phyloP scores from a whole-genome alignment of 2,797 vertebrate species.

The Galago senegalensis region DNA sequence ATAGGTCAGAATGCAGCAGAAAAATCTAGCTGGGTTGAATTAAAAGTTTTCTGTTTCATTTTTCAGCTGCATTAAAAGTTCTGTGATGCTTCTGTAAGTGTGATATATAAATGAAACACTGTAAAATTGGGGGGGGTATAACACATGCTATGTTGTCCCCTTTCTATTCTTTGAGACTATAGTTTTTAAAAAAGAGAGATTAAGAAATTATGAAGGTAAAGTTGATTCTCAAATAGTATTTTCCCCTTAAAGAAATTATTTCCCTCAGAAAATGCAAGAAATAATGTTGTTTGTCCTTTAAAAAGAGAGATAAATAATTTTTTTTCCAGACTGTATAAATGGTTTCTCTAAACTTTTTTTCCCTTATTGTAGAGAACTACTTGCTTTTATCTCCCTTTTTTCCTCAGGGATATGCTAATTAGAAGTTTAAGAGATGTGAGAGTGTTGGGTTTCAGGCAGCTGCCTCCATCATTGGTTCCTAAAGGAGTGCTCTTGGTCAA shows the following conservation, averaged over 20 bases:
- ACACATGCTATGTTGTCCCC: conserved; percentile 6
- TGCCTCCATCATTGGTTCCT: too few species aligned
- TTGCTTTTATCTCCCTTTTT: conserved; percentile 79
- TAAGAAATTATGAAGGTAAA: conserved; percentile 68
- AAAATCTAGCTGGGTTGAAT: background rate
- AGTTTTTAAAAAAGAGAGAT: conserved; percentile 41
- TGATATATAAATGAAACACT: conserved; percentile 53
- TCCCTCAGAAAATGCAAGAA: conserved; percentile 77
- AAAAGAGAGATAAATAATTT: conserved; percentile 75
- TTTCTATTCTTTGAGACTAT: conserved; percentile 65
- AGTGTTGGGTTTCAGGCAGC: too few species aligned
- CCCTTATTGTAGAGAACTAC: conserved; percentile 70
- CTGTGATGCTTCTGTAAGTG: conserved; percentile 46
- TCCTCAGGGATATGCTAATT: conserved; percentile 82
- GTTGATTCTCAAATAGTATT: conserved; percentile 73
- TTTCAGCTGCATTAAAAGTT: conserved; percentile 59
- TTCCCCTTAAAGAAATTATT: conserved; percentile 55
- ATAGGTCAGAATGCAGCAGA: background rate
- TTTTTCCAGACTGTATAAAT: conserved; percentile 84
- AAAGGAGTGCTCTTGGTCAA: too few species aligned
- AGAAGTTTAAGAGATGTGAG: conserved; percentile 81
- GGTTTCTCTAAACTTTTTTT: conserved; percentile 84
- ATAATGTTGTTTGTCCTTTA: conserved; percentile 84
- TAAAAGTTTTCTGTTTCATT: conserved; percentile 2
- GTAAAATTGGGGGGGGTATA: background rate